Base-by-base conservation (phyloP, 2,888 invertebrate genomes). In the Dasysyrphus tricinctus region DNA sequence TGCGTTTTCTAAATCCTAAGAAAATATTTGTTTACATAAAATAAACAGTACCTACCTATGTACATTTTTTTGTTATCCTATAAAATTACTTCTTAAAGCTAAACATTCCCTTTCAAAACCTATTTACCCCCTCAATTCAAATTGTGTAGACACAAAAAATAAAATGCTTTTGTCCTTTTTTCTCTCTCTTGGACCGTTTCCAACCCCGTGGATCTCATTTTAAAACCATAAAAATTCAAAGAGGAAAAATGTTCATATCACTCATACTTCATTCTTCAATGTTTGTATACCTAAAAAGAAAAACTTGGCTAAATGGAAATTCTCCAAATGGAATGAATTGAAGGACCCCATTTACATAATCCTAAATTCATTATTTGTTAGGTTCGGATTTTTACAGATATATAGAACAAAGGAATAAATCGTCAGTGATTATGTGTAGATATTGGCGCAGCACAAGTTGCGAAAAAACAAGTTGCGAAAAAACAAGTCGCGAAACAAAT, bases 301-400 rank as follows among this genome's bases (percentile, higher is more conserved):
- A 59, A 59, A 39, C 37, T 39, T 37, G 19, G 7, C 34, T 14
- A 61, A 61, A 59, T 59, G 59, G 59, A 59, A 59, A 61, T 61
- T 42, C 39, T 8, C 37, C 19, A n/a, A 59, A 24, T 24, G 14
- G 6, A 61, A 61, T 42, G 16, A 61, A 61, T 39, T 12, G 12
- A 9, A 61, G 19, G 59, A 24, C 24, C 24, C 37, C 3, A 61
- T 61, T 61, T 61, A 37, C 59, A 61, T 61, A 61, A 61, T 61
- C 39, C 8, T 5, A 19, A 61, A 61, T 61, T 57, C 37, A 39
- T 61, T 61, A 59, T 19, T 19, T 59, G 16, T 6, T 19, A 24
- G 14, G 14, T 1, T 2, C 5, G 3, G 39, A 24, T 24, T 24
- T 24, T 24, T 37, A 9, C 37, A 0, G 19, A 12, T 59, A 42